Base-by-base conservation (phyloP, 2,888 invertebrate species). In the Notodonta dromedarius region DNA sequence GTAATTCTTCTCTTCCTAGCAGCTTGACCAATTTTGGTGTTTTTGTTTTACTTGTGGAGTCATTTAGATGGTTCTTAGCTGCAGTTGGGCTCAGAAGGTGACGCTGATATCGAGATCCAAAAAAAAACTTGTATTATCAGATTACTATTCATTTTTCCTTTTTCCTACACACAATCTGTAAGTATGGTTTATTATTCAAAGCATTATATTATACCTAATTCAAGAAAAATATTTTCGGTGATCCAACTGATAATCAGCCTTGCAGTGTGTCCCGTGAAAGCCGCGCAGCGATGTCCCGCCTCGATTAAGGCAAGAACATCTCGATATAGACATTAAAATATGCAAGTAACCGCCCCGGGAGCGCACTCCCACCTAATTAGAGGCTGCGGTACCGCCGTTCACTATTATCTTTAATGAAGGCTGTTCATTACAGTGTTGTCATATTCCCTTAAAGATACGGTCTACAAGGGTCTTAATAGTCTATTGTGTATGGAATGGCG, bases 291-390 rank as follows among this genome's bases (percentile, higher is more conserved):
- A 80, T 83, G 79, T 80, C 80, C 81, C 82, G 74, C 74, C 67
- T 80, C 77, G 85, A 85, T 85, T 80, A 82, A 73, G 64, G 62
- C 74, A 62, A 67, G 74, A 74, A 76, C 77, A 74, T 81, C 78
- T 83, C 81, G 85, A 88, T 87, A 85, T 86, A 86, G 83, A 82
- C 82, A 87, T 86, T 90, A 86, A 89, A 88, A 87, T 88, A 85
- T 87, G 84, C 86, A 85, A 88, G 84, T 81, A 78, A 88, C 79
- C 68, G 79, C 70, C 74, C 69, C 59, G 63, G 62, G 61, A 70
- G 69, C 69, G 14, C 16, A 42, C 68, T 56, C 57, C 57, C 57
- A 59, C 65, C 73, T 78, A 80, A 80, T 80, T 79, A 78, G 70
- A 62, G 67, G 65, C 61, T 13, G 70, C 71, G 66, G 70, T 71